Evolutionary conservation across 1,140 invertebrate species (phyloP).

Genomic region (Drosophila nigromelanica): DNA sequence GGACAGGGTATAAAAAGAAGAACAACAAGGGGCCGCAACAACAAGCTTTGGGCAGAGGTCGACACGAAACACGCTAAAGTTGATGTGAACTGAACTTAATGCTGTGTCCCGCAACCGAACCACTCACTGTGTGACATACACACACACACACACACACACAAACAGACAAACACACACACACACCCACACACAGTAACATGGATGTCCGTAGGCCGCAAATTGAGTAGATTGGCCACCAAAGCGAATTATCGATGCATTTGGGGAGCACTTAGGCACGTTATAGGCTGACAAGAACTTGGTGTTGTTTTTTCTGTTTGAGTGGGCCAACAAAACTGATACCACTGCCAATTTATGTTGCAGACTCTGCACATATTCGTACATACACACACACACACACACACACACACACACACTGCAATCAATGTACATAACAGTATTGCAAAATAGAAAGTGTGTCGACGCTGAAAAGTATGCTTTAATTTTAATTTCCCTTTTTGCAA

Average conservation of each 20-base stretch:
- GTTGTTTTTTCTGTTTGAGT: conserved; percentile 30
- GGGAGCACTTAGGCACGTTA: conserved; percentile 74
- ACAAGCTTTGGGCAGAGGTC: conserved; percentile 36
- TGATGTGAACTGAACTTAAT: conserved; percentile 42
- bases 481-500: conserved; percentile 20
- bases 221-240: conserved; percentile 71
- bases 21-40: background rate
- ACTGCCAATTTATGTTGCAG: conserved; percentile 26
- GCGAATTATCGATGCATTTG: conserved; percentile 77
- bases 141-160: background rate
- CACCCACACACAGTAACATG: conserved; percentile 8
- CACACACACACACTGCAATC: background rate
- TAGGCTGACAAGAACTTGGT: conserved; percentile 20
- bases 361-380: conserved; percentile 10
- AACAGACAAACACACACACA: conserved; percentile 4
- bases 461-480: conserved; percentile 42
- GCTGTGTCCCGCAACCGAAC: conserved; percentile 10
- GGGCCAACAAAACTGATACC: conserved; percentile 19
- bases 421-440: background rate
- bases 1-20: background rate
- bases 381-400: background rate
- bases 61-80: conserved; percentile 52
- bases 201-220: conserved; percentile 42
- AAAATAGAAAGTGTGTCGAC: background rate
- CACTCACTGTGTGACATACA: conserved; percentile 5